Base-by-base conservation (phyloP, 2,797 vertebrate species). In the Lagodon rhomboides region DNA sequence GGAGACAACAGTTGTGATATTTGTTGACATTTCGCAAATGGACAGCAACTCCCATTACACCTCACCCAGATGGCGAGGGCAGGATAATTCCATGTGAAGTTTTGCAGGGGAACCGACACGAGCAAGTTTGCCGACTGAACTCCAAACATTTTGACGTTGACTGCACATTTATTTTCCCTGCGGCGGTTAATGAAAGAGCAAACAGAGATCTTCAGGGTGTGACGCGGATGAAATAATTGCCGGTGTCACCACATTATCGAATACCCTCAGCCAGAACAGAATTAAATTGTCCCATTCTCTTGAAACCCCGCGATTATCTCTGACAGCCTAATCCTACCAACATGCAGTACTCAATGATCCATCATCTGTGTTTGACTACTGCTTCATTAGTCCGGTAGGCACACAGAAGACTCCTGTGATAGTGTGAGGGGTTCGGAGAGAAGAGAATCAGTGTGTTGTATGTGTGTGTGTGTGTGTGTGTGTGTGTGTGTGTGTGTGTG, bases 21-120 rank as follows among this genome's bases (percentile, higher is more conserved):
- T 90, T 91, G 87, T 85, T 93, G 92, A 91, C 93, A 92, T 93
- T 93, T 90, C 68, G 67, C 71, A 70, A 87, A 80, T 60, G 83
- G 75, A 85, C 84, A 76, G 62, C 72, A 69, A 62, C 81, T 76
- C 80, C 72, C 59, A 49, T 78, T 59, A 44, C 64, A 68, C 64
- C 70, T 75, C 76, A 15, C 12, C 50, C 51, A 7, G 17, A 7
- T 4, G 55, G 56, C 64, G 12, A 23, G 22, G 1, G 0, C 41
- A 23, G 20, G 16, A 75, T 43, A 0, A 55, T 66, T 74, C 55
- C 43, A 74, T 13, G 20, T 38, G 12, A 77, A 46, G 12, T 65
- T 84, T 68, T 27, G 12, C 0, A 16, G 23, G 30, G 23, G 30
- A 79, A 74, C 56, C 10, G 65, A 68, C 27, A 30, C 6, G 2